Evolutionary conservation across 1,140 invertebrate species (phyloP).

Genomic region (Sitophilus oryzae): DNA sequence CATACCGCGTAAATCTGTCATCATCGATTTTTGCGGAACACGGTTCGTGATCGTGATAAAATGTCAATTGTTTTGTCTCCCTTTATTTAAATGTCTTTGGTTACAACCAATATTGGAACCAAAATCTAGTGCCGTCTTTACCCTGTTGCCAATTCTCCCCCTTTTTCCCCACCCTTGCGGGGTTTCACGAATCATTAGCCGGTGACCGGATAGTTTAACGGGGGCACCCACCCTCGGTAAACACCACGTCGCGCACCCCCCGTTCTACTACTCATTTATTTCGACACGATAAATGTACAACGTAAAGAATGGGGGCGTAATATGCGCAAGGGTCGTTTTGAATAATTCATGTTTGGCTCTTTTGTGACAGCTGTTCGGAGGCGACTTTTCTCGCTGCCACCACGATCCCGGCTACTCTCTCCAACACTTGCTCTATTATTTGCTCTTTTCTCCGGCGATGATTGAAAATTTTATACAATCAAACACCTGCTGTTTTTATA

Average conservation of each 20-base stretch:
- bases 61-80: too few species aligned
- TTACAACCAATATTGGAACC: too few species aligned
- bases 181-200: constrained; percentile 34
- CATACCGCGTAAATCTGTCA: too few species aligned
- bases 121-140: too few species aligned
- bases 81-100: too few species aligned
- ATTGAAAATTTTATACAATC: constrained; percentile 1
- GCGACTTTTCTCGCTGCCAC: constrained; percentile 17
- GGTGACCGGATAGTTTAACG: constrained; percentile 34
- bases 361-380: constrained; percentile 31
- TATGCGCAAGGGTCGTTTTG: constrained; percentile 31
- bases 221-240: constrained; percentile 25
- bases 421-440: constrained; percentile 24
- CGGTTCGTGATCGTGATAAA: too few species aligned
- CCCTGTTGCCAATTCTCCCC: not conserved
- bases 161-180: constrained; percentile 24
- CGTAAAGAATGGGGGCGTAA: constrained; percentile 36
- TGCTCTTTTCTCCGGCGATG: constrained; percentile 20
- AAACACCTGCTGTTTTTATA: not conserved
- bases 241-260: constrained; percentile 8
- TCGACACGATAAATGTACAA: constrained; percentile 29
- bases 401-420: not conserved
- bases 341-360: constrained; percentile 33
- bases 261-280: constrained; percentile 30
- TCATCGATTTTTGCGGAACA: too few species aligned